Evolutionary conservation across 2,888 invertebrate genomes (phyloP), one percentile per base, ranked within the genome.

Genomic region (Seira ritae): DNA sequence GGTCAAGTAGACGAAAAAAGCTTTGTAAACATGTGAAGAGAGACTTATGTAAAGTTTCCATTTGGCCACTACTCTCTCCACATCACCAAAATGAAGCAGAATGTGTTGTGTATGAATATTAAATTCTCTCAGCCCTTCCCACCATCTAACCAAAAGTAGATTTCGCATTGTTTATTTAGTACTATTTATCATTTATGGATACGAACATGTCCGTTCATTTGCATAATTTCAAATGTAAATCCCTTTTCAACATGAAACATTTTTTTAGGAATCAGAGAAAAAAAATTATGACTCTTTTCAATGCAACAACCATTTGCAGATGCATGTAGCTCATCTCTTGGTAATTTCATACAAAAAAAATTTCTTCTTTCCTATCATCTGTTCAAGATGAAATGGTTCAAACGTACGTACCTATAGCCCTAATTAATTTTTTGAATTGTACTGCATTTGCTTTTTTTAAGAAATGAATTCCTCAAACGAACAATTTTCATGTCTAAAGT

Each of bases 141-240:
- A 12, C 55, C 3, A 55, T 12, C 55, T n/a, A 55, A 55, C 55
- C 55, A 12, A 8, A 12, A 55, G 2, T 12, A 55, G 55, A 55
- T 55, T 55, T 55, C 12, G 31, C 55, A 55, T 12, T 55, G 17
- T 55, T 55, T 55, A 55, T 55, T 55, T 55, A 55, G 55, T 55
- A 3, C 55, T 55, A 55, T 55, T n/a, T 55, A 55, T 55, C 55
- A n/a, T 55, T 12, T 55, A 55, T 55, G 55, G 55, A 55, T 55
- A 12, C 12, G 15, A n/a, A 55, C n/a, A 55, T 55, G 17, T 55
- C 15, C 15, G 6, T 17, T 55, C 55, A 55, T 55, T 55, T 55
- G 2, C 55, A 55, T 55, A 55, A 55, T 55, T 17, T 17, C 3
- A n/a, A 55, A 55, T 55, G n/a, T 15, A n/a, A 55, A 55, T 55